Conservation (phyloP, 2,797 vertebrate species). For the Leptodactylus fallax region DNA sequence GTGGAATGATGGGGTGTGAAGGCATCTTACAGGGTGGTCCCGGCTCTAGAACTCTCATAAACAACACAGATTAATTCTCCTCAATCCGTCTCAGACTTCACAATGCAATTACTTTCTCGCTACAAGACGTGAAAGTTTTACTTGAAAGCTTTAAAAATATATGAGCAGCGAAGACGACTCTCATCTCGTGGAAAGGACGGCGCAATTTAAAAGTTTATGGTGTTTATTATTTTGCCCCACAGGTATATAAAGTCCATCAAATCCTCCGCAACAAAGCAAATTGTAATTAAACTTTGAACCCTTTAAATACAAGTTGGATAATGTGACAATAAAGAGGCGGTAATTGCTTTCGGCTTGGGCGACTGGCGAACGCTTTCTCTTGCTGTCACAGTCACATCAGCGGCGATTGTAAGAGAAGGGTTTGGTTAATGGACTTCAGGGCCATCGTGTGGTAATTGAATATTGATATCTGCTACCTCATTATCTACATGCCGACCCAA, state of each 20-base stretch:
- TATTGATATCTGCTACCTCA: conserved; percentile 52
- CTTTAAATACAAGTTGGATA: conserved; percentile 66
- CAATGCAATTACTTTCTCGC: background rate
- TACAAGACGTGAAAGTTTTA: background rate
- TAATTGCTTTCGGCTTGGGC: conserved; percentile 44
- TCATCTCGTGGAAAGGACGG: background rate
- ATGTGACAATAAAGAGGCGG: conserved; percentile 23
- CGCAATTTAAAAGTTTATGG: background rate
- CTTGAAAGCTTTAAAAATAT: background rate
- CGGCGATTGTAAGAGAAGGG: background rate
- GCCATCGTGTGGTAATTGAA: conserved; percentile 50
- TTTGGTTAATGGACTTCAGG: conserved; percentile 49
- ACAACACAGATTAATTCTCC: background rate
- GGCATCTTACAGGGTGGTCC: no score
- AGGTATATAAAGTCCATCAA: conserved; percentile 70
- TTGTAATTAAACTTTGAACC: conserved; percentile 76
- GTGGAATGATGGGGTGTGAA: background rate
- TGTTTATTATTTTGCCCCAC: conserved; percentile 64
- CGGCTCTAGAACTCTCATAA: no score
- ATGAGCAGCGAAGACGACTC: background rate
- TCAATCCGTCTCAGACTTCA: background rate
- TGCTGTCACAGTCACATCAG: background rate
- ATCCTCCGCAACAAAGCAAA: conserved; percentile 67
- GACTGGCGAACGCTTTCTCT: background rate
- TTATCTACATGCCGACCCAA: conserved; percentile 24